Evolutionary conservation across 2,113 vertebrate genomes (phyloP), one percentile per base, ranked within the genome.

Genomic region (Hypanus sabinus): DNA sequence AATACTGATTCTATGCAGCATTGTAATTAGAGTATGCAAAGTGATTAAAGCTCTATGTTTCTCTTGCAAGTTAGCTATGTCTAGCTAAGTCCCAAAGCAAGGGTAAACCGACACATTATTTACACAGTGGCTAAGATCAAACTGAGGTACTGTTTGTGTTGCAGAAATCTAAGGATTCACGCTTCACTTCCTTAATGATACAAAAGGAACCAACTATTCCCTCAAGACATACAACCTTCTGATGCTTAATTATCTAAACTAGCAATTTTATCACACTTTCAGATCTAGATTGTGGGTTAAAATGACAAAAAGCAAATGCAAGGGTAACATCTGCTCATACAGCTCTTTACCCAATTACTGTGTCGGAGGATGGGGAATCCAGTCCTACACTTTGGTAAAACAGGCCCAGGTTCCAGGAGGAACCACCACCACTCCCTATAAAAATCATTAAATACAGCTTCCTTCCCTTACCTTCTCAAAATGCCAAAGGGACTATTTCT

Each of bases 151-250:
- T 10, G 80, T 55, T 22, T 1, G 7, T 83, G 7, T 83, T 83
- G 4, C 83, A 60, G 11, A 85, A 22, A 57, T 20, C 33, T 46
- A 57, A 62, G 83, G 83, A 88, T 88, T 30, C 60, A 60, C 1
- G 83, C 83, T 88, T 60, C 83, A 88, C 57, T 88, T 88, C 83
- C 57, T 24, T 88, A 88, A 88, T 62, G 0, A n/a, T 62, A 62
- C 60, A 88, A 27, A 55, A 88, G 83, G 10, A 88, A 62, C 55
- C 30, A 62, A 87, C 11, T 46, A 60, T 60, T 62, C 83, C 57
- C 57, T n/a, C 12, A 30, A 88, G 57, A 62, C 55, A 10, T 55
- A 88, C 30, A 88, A 88, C 57, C 1, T 88, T 88, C 24, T 88
- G 57, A 88, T 62, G 57, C 62, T 88, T 88, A 62, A 62, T 88